phyloP scores from a whole-genome alignment of 2,888 invertebrate genomes.

The Tubiluchus corallicola region DNA sequence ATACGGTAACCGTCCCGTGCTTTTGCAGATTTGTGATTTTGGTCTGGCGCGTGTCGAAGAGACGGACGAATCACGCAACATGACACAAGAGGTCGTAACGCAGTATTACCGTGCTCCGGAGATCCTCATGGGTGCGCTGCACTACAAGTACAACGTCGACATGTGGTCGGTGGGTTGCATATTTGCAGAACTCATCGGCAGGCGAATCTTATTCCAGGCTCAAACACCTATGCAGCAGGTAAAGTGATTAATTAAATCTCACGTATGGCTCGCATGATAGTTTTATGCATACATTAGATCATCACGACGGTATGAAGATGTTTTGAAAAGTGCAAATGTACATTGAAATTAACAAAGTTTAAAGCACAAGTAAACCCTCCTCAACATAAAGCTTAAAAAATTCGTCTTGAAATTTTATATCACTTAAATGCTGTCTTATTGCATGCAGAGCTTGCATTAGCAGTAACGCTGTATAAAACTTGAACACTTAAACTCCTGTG shows the following conservation, averaged over 20 bases:
- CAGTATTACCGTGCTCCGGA: conserved; percentile 99
- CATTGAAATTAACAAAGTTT: no score
- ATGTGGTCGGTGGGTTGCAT: conserved; percentile 99
- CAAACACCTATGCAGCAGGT: conserved; percentile 93
- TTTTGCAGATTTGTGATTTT: conserved; percentile 81
- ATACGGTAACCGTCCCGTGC: not conserved
- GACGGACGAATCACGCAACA: conserved; percentile 72
- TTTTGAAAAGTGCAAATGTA: no score
- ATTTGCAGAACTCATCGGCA: conserved; percentile 85
- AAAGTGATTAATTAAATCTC: conserved; percentile 15
- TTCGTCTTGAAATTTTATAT: no score
- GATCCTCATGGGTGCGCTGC: conserved; percentile 93
- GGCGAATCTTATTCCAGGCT: conserved; percentile 92
- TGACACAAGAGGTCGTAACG: conserved; percentile 99
- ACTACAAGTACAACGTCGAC: conserved; percentile 89
- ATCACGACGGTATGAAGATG: no score
- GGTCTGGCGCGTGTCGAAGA: conserved; percentile 95
- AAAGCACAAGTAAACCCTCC: no score
- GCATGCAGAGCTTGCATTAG: no score
- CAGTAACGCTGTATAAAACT: no score
- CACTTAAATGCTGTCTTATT: no score
- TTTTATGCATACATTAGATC: no score
- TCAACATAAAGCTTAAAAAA: no score
- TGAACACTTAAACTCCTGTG: no score
- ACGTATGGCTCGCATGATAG: no score